Percentiles rank a stretch among this genome's conserved stretches.
Evolutionary conservation across 2,888 invertebrate species (phyloP).

Genomic region (Autographa gamma): DNA sequence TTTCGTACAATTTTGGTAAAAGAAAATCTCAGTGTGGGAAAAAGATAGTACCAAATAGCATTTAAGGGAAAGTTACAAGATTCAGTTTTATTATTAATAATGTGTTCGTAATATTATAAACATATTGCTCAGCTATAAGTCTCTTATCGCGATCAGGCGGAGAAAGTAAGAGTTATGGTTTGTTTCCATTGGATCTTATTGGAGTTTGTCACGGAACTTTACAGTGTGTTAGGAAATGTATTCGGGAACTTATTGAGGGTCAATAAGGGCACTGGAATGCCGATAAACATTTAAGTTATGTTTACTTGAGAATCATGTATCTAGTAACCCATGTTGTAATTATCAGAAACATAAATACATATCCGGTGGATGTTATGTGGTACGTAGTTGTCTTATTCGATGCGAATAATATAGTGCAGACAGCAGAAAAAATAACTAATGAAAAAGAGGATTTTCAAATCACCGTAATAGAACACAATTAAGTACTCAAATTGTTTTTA

Average conservation of each 20-base stretch:
- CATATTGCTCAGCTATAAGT: slow-evolving; percentile 53
- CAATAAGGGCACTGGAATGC: slow-evolving; percentile 7
- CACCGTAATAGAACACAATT: no score
- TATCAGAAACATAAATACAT: no score
- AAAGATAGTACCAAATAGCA: background rate
- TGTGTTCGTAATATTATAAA: slow-evolving; percentile 51
- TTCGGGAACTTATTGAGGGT: slow-evolving; percentile 16
- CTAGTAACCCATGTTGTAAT: no score
- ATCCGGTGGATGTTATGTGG: no score
- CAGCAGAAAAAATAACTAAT: no score
- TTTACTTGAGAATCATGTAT: background rate
- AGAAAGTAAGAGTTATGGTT: slow-evolving; percentile 55
- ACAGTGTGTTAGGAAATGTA: slow-evolving; percentile 38
- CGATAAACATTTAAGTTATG: background rate
- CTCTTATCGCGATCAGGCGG: slow-evolving; percentile 48
- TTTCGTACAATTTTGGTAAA: no score
- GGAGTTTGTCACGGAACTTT: slow-evolving; percentile 48
- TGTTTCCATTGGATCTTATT: slow-evolving; percentile 40
- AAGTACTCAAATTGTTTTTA: no score
- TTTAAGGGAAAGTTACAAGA: background rate
- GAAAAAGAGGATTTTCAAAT: no score
- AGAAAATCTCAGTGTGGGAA: background rate
- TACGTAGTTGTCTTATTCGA: no score
- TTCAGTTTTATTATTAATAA: slow-evolving; percentile 28
- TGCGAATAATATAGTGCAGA: no score